Percentiles rank a stretch among this genome's conserved stretches.
Evolutionary conservation across 2,113 vertebrate genomes (phyloP).

Genomic region (Campylomormyrus numenius): DNA sequence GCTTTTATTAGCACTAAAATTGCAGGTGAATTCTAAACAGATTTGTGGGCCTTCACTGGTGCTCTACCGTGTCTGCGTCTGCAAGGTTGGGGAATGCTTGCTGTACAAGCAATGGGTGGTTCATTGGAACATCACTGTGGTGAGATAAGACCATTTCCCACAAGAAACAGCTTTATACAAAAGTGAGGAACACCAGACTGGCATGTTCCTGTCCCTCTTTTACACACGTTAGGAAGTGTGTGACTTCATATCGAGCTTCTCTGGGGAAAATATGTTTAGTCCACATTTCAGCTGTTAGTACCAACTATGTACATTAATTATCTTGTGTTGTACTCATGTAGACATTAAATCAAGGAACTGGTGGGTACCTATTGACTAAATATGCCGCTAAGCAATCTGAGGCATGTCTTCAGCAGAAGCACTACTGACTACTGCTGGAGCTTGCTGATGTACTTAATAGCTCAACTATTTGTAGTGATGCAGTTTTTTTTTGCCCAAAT

Average conservation of each 20-base stretch:
- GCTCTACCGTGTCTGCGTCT: not conserved
- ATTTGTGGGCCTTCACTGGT: not conserved
- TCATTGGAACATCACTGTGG: not conserved
- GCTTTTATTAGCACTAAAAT: not conserved
- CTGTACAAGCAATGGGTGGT: not conserved
- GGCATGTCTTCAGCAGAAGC: not conserved
- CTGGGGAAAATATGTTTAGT: too few species aligned
- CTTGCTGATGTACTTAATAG: not conserved
- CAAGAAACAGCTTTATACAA: not conserved
- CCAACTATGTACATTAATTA: not conserved
- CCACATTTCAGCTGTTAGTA: not conserved
- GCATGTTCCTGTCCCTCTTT: not conserved
- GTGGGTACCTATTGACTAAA: not conserved
- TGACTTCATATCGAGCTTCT: not conserved
- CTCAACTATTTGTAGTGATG: not conserved
- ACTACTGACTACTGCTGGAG: not conserved
- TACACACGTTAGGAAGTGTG: not conserved
- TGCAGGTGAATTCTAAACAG: not conserved
- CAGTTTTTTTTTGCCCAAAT: not conserved
- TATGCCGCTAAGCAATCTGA: not conserved
- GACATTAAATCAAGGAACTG: not conserved
- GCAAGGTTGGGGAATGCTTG: not conserved
- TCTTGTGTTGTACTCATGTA: not conserved
- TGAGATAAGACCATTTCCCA: constrained; percentile 7
- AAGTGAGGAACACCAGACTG: not conserved